Evolutionary conservation across 1,140 invertebrate species (phyloP), one percentile per base, ranked within the genome.

Genomic region (Zaprionus tsacasi): DNA sequence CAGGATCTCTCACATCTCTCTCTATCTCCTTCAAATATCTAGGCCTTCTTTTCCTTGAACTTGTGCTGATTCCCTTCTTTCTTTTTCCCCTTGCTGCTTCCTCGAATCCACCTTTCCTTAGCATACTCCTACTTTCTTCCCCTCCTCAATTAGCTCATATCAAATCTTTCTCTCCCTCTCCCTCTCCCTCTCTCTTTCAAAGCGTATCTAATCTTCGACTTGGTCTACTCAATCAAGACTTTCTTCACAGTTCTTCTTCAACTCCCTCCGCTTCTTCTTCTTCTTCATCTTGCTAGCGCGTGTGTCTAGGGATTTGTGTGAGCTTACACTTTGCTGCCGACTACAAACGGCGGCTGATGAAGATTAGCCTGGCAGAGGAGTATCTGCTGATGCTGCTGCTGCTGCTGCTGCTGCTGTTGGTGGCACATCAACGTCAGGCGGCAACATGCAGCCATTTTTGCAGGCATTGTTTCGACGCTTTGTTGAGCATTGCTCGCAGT

Each of bases 261-360:
- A 21, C 21, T 21, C 21, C 52, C 30, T 27, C 56, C 52, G 48
- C 17, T 50, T 54, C 61, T 43, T 45, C 40, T 43, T 45, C 40
- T 71, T 52, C 40, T 45, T 45, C 40, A 15, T 45, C 17, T 50
- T 17, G 4, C 17, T 58, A 69, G 56, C 38, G 35, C 45, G 65
- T 76, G 77, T 74, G 70, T 81, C 68, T 74, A 78, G 82, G 82
- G 82, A 87, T 89, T 88, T 87, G 77, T 87, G 83, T 88, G 83
- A 78, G 83, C 83, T 88, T 87, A 89, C 83, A 88, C 83, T 89
- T 88, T 80, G 83, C 82, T 73, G 70, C 83, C 77, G 66, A 88
- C 83, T 88, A 88, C 83, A 88, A 88, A 88, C 85, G 85, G 80
- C 85, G 85, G 86, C 85, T 88, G 85, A 88, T 88, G 85, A 88